These are phyloP conservation scores for Leuciscus waleckii DNA, from an alignment of 2,797 vertebrate species.

Conservation along the genomic window DNA sequence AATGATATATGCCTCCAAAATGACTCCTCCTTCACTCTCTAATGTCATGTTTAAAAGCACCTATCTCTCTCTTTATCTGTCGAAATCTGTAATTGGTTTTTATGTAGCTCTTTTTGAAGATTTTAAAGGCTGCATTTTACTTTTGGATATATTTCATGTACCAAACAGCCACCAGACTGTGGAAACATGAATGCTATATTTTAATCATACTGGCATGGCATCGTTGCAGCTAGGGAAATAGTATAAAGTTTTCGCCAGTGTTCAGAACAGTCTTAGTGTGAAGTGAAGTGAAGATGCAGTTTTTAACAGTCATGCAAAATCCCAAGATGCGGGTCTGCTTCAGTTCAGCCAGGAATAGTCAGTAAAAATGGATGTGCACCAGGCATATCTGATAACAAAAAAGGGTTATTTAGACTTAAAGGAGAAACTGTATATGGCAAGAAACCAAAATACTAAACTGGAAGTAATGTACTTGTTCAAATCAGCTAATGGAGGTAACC, in stretches of 20 bases:
- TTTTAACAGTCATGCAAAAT: slow-evolving; percentile 58
- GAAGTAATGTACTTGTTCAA: slow-evolving; percentile 42
- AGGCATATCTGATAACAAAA: not conserved
- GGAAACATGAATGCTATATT: not conserved
- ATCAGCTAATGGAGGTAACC: slow-evolving; percentile 11
- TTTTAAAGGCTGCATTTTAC: slow-evolving; percentile 2
- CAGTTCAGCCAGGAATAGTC: slow-evolving; percentile 46
- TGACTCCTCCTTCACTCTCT: not conserved
- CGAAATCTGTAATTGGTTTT: slow-evolving; percentile 6
- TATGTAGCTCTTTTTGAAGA: slow-evolving; percentile 10
- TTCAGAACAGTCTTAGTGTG: not conserved
- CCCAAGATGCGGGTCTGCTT: slow-evolving; percentile 60
- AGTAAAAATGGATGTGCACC: not conserved
- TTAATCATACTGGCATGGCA: slow-evolving; percentile 13
- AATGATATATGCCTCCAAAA: slow-evolving; percentile 41
- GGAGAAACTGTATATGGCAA: not conserved
- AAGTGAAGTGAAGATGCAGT: slow-evolving; percentile 3
- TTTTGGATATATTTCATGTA: not conserved
- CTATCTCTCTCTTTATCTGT: not conserved
- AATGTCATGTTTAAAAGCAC: slow-evolving; percentile 46
- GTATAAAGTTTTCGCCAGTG: not conserved
- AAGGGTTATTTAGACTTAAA: slow-evolving; percentile 44
- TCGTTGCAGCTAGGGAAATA: not conserved
- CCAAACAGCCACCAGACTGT: not conserved
- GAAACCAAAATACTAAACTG: not conserved